phyloP scores from a whole-genome alignment of 2,888 invertebrate species.

The Drosophila hamatofila region DNA sequence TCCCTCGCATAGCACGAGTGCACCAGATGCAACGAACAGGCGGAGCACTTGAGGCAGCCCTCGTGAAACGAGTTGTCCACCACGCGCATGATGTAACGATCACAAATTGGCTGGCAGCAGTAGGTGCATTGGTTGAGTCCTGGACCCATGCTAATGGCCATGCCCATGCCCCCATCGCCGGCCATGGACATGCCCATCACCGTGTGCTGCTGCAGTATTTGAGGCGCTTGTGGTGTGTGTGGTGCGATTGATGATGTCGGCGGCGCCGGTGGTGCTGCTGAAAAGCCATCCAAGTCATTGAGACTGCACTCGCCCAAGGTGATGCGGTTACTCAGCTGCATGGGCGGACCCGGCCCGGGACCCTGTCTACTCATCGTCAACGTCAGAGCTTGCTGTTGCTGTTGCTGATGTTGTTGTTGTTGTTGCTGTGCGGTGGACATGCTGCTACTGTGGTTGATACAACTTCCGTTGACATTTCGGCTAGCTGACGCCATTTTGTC shows the following conservation, averaged over 20 bases:
- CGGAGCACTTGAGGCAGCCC: slow-evolving; percentile 90
- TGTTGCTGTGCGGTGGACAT: slow-evolving; percentile 48
- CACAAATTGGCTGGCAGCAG: slow-evolving; percentile 90
- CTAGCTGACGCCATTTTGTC: slow-evolving; percentile 77
- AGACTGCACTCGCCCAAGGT: slow-evolving; percentile 80
- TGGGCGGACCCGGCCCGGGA: slow-evolving; percentile 55
- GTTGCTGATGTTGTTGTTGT: slow-evolving; percentile 46
- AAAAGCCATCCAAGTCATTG: slow-evolving; percentile 64
- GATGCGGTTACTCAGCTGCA: slow-evolving; percentile 62
- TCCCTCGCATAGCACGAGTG: slow-evolving; percentile 92
- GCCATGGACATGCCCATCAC: slow-evolving; percentile 28
- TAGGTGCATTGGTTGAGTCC: slow-evolving; percentile 87
- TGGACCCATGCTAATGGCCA: slow-evolving; percentile 28
- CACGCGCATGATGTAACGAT: slow-evolving; percentile 91
- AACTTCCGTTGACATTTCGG: slow-evolving; percentile 79
- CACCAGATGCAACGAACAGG: slow-evolving; percentile 89
- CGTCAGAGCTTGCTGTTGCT: slow-evolving; percentile 32
- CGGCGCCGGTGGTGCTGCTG: slow-evolving; percentile 48
- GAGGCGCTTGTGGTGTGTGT: slow-evolving; percentile 68
- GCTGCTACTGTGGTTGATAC: slow-evolving; percentile 74
- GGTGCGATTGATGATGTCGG: slow-evolving; percentile 44
- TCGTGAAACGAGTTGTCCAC: slow-evolving; percentile 91
- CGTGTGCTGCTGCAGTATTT: slow-evolving; percentile 54
- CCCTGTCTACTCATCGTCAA: slow-evolving; percentile 50
- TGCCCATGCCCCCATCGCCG: slow-evolving; percentile 19